phyloP scores from a whole-genome alignment of 2,888 invertebrate genomes.

The Caenorhabditis angaria region DNA sequence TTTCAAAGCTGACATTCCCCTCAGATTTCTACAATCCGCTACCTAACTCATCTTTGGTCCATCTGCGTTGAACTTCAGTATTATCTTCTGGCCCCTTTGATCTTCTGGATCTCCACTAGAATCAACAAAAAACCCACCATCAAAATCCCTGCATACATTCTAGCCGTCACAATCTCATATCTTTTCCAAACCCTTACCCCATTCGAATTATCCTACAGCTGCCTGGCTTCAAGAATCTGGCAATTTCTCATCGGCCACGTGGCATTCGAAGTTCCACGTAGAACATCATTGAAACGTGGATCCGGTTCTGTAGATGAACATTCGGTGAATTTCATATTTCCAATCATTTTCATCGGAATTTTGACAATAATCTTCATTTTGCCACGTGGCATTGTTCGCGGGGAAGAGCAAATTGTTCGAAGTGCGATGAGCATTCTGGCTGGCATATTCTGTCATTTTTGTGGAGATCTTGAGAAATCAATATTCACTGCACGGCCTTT shows the following conservation, averaged over 20 bases:
- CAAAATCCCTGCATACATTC: constrained; percentile 10
- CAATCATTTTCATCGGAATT: background rate
- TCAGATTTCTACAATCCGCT: constrained; percentile 19
- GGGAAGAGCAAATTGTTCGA: background rate
- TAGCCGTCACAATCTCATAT: constrained; percentile 14
- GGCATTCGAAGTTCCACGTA: constrained; percentile 20
- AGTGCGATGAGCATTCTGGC: background rate
- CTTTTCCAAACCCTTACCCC: constrained; percentile 25
- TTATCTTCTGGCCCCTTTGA: constrained; percentile 38
- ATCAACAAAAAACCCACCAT: constrained; percentile 6
- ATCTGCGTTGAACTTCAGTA: constrained; percentile 41
- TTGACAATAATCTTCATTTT: background rate
- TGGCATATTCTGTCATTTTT: background rate
- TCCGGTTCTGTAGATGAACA: too few relatives aligned
- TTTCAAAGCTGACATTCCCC: background rate
- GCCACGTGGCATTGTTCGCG: background rate
- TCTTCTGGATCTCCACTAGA: constrained; percentile 20
- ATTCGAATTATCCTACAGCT: constrained; percentile 28
- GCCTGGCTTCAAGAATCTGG: constrained; percentile 31
- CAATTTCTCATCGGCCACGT: constrained; percentile 41
- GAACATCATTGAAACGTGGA: too few relatives aligned
- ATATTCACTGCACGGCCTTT: constrained; percentile 18
- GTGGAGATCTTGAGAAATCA: background rate
- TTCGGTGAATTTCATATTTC: constrained; percentile 8
- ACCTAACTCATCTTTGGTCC: constrained; percentile 40